Conservation (phyloP, 1,140 invertebrate genomes). For the Rhopalosiphum maidis region DNA sequence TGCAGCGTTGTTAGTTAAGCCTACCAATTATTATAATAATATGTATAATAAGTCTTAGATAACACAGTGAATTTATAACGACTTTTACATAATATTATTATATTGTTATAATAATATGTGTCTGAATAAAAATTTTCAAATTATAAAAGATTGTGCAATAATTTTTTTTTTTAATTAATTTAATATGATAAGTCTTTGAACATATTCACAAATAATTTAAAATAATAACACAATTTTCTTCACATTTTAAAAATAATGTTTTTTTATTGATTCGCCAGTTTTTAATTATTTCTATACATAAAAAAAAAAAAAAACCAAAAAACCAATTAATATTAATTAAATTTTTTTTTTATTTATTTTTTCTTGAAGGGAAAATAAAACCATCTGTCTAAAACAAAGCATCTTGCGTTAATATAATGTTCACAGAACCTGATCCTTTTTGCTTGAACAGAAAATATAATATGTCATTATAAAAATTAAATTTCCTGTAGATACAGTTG, state of each 20-base stretch:
- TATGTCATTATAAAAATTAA: neutral
- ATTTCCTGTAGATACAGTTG: neutral
- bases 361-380: neutral
- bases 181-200: neutral
- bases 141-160: neutral
- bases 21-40: neutral
- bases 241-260: neutral
- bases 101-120: neutral
- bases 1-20: neutral
- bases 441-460: neutral
- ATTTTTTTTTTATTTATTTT: neutral
- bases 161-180: neutral
- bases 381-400: neutral
- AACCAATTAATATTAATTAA: slow-evolving; percentile 3
- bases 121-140: neutral
- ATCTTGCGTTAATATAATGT: neutral
- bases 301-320: neutral
- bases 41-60: neutral
- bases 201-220: neutral
- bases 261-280: neutral
- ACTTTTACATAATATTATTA: slow-evolving; percentile 1
- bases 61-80: neutral
- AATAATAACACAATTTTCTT: neutral
- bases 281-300: neutral
- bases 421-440: neutral